Percentiles rank a stretch among this genome's conserved stretches.
phyloP scores from a whole-genome alignment of 2,113 vertebrate genomes.

The Nothobranchius kuhntae region DNA sequence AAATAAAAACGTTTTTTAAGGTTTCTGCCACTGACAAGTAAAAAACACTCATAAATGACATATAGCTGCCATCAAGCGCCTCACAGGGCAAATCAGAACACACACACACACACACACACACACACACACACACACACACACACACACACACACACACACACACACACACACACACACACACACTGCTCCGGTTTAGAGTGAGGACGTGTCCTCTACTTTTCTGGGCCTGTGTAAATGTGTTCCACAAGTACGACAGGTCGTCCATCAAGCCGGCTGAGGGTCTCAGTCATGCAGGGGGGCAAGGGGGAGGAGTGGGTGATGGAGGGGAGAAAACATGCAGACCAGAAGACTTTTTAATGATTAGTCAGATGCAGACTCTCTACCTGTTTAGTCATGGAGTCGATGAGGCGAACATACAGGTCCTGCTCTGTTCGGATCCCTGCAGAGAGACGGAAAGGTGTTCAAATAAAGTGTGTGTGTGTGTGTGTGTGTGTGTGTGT shows the following conservation, averaged over 20 bases:
- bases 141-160: background rate
- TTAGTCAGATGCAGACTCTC: slow-evolving; percentile 8
- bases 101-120: no score
- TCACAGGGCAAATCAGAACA: slow-evolving; percentile 35
- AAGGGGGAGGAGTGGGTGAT: background rate
- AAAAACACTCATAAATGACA: slow-evolving; percentile 24
- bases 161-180: slow-evolving; percentile 10
- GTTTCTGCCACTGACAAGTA: slow-evolving; percentile 5
- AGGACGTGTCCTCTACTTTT: slow-evolving; percentile 75
- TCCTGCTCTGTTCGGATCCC: slow-evolving; percentile 96
- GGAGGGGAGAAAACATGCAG: slow-evolving; percentile 6
- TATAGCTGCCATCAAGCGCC: slow-evolving; percentile 12
- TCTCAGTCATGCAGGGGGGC: slow-evolving; percentile 61
- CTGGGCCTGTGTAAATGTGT: slow-evolving; percentile 75
- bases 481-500: slow-evolving; percentile 21
- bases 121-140: no score
- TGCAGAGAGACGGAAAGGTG: slow-evolving; percentile 27
- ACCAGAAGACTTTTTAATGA: slow-evolving; percentile 19
- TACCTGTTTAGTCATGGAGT: slow-evolving; percentile 99
- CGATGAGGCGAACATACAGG: slow-evolving; percentile 94
- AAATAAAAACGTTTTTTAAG: slow-evolving; percentile 1
- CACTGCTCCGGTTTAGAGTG: slow-evolving; percentile 54
- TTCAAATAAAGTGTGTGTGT: slow-evolving; percentile 53
- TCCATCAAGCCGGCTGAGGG: slow-evolving; percentile 74
- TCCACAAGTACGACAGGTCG: slow-evolving; percentile 79